Base-by-base conservation (phyloP, 2,113 vertebrate genomes). In the Gasterosteus nipponicus region DNA sequence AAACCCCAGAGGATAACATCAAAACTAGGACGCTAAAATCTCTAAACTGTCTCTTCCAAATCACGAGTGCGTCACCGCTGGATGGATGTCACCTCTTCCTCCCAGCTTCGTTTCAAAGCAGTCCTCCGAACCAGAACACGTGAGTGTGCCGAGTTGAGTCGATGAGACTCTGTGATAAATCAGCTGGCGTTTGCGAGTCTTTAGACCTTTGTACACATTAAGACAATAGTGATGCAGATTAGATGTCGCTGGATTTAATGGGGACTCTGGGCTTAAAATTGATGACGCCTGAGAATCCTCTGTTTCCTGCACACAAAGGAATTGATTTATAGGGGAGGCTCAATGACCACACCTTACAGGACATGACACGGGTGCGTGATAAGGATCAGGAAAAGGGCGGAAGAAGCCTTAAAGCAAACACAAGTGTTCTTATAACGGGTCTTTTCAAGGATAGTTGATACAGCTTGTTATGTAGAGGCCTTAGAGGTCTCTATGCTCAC, bases 271-370 rank as follows among this genome's bases (percentile, higher is more conserved):
- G 35, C 10, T 63, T 35, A 10, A 29, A 71, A 51, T 57, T 56
- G 18, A 58, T 63, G 56, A 31, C 10, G 10, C 11, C 63, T 22
- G 22, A 46, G 7, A 29, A 35, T 58, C 33, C 73, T 58, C 6
- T 78, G 70, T 66, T 26, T 56, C 83, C 22, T 14, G 7, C 35
- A 56, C 58, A 84, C 73, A 84, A 76, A 84, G 74, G 63, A 57
- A 86, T 75, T 75, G 83, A 89, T 89, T 77, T 77, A 75, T 42
- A 31, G 68, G 56, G 31, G 12, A 58, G 46, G 58, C 67, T 72
- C 64, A 84, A 79, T 67, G 84, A 68, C 83, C 87, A 84, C 83
- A 87, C 85, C 83, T 89, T 83, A 87, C 67, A 78, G 75, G 78
- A 87, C 60, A 80, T 69, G 80, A 80, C 78, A 80, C 41, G 72